Conservation (phyloP, 2,888 invertebrate genomes). For the Toxonevra muliebris region DNA sequence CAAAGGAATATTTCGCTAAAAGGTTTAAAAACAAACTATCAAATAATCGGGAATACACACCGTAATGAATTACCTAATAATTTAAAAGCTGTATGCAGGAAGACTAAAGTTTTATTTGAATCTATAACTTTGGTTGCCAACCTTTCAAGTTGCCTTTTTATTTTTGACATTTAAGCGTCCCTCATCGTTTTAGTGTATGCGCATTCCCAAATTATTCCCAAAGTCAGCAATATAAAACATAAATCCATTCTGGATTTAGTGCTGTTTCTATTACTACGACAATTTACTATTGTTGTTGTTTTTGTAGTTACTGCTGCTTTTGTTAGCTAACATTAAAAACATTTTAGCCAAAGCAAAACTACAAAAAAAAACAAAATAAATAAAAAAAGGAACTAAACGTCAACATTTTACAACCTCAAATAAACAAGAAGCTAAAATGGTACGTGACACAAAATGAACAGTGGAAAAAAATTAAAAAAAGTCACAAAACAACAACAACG, state of each 20-base stretch:
- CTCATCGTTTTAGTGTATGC: too few relatives aligned
- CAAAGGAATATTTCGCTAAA: too few relatives aligned
- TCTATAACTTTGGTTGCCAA: too few relatives aligned
- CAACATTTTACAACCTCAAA: constrained; percentile 25
- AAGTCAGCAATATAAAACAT: background rate
- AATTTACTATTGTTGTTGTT: background rate
- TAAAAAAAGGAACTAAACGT: constrained; percentile 3
- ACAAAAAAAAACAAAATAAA: background rate
- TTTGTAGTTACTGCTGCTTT: constrained; percentile 6
- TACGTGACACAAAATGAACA: constrained; percentile 23
- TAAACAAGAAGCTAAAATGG: constrained; percentile 19
- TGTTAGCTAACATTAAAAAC: constrained; percentile 19
- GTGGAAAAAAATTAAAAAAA: constrained; percentile 4
- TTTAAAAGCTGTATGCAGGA: too few relatives aligned
- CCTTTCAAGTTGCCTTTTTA: too few relatives aligned
- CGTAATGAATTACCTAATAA: too few relatives aligned
- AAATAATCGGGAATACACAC: too few relatives aligned
- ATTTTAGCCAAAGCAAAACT: constrained; percentile 10
- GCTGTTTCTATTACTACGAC: background rate
- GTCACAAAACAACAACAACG: background rate
- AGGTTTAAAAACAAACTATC: too few relatives aligned
- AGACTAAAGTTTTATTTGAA: too few relatives aligned
- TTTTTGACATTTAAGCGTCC: too few relatives aligned
- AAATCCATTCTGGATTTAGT: background rate
- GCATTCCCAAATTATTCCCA: too few relatives aligned